phyloP scores from a whole-genome alignment of 2,888 invertebrate species.

The Bimastos eiseni region DNA sequence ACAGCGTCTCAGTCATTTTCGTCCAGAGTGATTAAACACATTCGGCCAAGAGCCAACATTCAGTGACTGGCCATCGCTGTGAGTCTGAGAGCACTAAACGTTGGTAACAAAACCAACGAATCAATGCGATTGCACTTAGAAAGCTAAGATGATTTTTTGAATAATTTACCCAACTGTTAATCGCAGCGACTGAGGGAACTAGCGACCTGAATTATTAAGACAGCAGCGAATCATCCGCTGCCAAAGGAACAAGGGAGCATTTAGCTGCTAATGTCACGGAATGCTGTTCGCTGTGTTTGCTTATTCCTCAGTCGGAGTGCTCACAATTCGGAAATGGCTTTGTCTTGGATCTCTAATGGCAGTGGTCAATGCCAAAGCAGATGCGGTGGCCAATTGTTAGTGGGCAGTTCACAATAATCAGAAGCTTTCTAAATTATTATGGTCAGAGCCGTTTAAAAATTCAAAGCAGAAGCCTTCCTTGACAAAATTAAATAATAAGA shows the following conservation, averaged over 20 bases:
- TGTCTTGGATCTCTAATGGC: background rate
- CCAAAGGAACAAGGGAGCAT: background rate
- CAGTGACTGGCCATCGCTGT: background rate
- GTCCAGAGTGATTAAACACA: background rate
- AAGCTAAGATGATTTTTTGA: background rate
- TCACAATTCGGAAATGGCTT: background rate
- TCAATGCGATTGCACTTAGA: background rate
- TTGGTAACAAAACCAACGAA: background rate
- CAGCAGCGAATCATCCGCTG: background rate
- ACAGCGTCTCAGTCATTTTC: background rate
- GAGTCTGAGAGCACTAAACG: background rate
- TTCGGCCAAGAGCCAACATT: background rate
- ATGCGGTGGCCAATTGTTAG: background rate
- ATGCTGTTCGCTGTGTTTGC: background rate
- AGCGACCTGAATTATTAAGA: background rate
- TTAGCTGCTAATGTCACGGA: background rate
- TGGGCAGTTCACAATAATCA: background rate
- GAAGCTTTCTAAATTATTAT: background rate
- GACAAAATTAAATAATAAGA: too few relatives aligned
- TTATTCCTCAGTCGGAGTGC: background rate
- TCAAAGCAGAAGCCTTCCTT: background rate
- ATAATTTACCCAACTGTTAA: background rate
- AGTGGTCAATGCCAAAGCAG: background rate
- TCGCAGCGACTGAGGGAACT: background rate
- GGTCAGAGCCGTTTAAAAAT: background rate